Evolutionary conservation across 37 sponge, comb jelly and placozoan species (phyloP), one percentile per base, ranked within the genome.

Genomic region (Agelas oroides): DNA sequence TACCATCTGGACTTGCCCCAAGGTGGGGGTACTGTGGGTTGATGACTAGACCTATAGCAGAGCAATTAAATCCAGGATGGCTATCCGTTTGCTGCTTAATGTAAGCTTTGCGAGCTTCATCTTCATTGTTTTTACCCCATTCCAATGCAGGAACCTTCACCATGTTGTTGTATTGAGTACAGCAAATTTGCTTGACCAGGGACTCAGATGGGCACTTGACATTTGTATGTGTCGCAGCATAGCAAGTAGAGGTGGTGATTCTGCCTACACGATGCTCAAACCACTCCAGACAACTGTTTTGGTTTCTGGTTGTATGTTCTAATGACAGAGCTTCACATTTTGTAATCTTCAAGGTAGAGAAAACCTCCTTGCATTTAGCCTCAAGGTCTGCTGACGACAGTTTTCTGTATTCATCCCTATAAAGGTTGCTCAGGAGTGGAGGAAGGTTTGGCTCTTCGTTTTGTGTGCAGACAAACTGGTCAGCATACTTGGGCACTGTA

Each of bases 1-100:
- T n/a, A 0, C 20, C 86, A 76, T 85, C 86, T 27, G 86, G 86
- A 52, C 69, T 39, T 5, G 86, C 77, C 16, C 86, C 86, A 23
- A 85, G 54, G 53, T 85, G 60, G n/a, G 86, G 86, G 57, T 54
- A 76, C 24, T 28, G 8, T 1, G 86, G 60, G 34, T 85, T 85
- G 25, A 85, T 41, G 53, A 28, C 39, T n/a, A 85, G 70, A 20
- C 86, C 86, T n/a, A 30, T 30, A 30, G 40, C 1, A 8, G 40
- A 27, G 53, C 27, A 52, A 23, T 6, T 33, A 30, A 86, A 37
- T 8, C 17, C 31, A 11, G 38, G 6, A 33, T 86, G 86, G 31
- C 17, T 31, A 28, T 71, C 30, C 14, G 37, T 24, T 36, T 55
- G 33, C 37, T 6, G 17, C 24, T 37, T 31, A 58, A 70, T 23